Base-by-base conservation (phyloP, 2,888 invertebrate species). In the Coenonympha arcania region DNA sequence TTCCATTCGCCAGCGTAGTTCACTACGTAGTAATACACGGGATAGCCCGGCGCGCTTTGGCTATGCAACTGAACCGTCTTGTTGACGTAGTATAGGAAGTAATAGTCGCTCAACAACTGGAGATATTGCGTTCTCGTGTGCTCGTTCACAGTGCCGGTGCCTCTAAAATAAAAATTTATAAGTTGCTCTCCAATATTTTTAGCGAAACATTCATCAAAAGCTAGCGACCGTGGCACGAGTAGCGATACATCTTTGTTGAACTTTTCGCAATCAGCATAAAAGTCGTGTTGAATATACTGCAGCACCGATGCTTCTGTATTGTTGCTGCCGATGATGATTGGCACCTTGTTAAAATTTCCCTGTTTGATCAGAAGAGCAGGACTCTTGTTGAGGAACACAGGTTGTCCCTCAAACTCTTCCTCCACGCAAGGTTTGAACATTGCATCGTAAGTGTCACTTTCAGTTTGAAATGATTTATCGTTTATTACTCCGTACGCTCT, bases 371-470 rank as follows among this genome's bases (percentile, higher is more conserved):
- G 69, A n/a, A 65, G 40, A 26, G 58, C 58, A 24, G 87, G 86
- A 50, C 73, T 76, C 63, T 76, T 83, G 3, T 76, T 73, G 2
- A 87, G 64, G 58, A 87, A 87, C 30, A 77, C 70, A 18, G 78
- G 73, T 54, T 78, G 75, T 0, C 85, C 83, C 66, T 86, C 85
- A 53, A 78, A 78, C 52, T 84, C 83, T 30, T 71, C 62, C 64
- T 86, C 85, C 50, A 84, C 76, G 54, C 79, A 81, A 0, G 85
- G 85, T 55, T 80, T 84, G 48, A 86, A 85, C 31, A 71, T 50
- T 5, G 69, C 54, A 58, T 81, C 73, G 50, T 83, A 66, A 6
- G 64, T 49, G 54, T 76, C 68, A 48, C 57, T 57, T 19, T 68
- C 62, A 34, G n/a, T n/a, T n/a, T n/a, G n/a, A n/a, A n/a, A n/a